phyloP scores from a whole-genome alignment of 2,888 invertebrate species.

The Petrolisthes manimaculis region DNA sequence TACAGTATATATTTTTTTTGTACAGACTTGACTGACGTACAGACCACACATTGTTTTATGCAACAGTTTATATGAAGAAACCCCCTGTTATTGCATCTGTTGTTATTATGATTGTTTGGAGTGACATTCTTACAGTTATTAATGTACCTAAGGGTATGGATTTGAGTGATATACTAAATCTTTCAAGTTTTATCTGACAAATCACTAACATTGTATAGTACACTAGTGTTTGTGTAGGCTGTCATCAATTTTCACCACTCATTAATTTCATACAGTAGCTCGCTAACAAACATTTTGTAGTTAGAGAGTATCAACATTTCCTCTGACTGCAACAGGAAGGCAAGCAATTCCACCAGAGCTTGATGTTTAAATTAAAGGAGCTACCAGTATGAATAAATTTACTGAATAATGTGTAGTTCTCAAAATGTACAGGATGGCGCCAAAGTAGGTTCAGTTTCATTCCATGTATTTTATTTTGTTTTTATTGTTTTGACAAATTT shows the following conservation, averaged over 20 bases:
- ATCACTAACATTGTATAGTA: background rate
- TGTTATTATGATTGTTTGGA: background rate
- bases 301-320: too few species aligned
- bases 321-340: too few species aligned
- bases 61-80: background rate
- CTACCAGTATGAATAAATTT: too few species aligned
- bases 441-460: background rate
- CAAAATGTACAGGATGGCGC: too few species aligned
- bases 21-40: too few species aligned
- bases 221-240: background rate
- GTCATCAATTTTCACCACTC: background rate
- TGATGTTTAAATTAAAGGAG: background rate
- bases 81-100: background rate
- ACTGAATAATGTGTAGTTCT: too few species aligned
- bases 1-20: background rate
- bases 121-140: background rate
- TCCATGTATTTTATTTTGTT: background rate
- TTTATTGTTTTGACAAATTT: too few species aligned
- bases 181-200: background rate
- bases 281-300: too few species aligned
- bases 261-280: background rate
- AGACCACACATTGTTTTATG: background rate
- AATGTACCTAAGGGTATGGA: background rate
- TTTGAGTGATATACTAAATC: background rate
- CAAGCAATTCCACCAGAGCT: background rate